Percentiles rank a stretch among this genome's conserved stretches.
phyloP scores from a whole-genome alignment of 2,888 invertebrate species.

The Spatulosminthurus flaviceps region DNA sequence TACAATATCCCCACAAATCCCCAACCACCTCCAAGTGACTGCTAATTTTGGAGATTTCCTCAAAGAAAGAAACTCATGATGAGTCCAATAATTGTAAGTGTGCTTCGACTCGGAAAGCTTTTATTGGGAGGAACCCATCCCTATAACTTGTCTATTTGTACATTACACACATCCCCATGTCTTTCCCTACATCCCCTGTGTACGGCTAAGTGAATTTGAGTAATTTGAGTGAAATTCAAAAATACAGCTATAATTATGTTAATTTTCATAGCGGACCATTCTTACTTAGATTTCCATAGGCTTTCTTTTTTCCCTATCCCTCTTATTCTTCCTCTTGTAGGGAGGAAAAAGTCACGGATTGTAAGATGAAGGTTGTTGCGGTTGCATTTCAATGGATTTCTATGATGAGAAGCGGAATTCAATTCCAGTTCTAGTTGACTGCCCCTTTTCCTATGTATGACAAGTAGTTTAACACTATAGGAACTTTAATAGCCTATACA shows the following conservation, averaged over 20 bases:
- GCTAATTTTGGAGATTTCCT: too few species aligned
- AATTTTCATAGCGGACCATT: slow-evolving; percentile 39
- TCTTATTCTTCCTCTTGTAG: too few species aligned
- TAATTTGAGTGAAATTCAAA: background rate
- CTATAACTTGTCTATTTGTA: too few species aligned
- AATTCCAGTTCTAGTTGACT: slow-evolving; percentile 32
- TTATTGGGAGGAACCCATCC: too few species aligned
- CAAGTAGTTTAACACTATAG: background rate
- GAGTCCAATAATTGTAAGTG: too few species aligned
- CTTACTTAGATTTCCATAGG: background rate
- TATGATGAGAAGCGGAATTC: slow-evolving; percentile 28
- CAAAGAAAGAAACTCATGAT: too few species aligned
- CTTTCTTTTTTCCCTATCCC: background rate
- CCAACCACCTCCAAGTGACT: too few species aligned
- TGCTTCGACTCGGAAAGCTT: too few species aligned
- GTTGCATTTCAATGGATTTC: slow-evolving; percentile 17
- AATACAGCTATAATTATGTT: slow-evolving; percentile 29
- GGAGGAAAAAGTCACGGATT: background rate
- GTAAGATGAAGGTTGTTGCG: slow-evolving; percentile 25
- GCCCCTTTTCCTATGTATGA: slow-evolving; percentile 35
- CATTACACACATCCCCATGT: too few species aligned
- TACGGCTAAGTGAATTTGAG: background rate
- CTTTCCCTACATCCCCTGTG: too few species aligned
- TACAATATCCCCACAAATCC: too few species aligned
- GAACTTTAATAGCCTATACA: background rate